Percentiles rank a stretch among this genome's conserved stretches.
Conservation (phyloP, 2,797 vertebrate species). For the Cyclura pinguis region DNA sequence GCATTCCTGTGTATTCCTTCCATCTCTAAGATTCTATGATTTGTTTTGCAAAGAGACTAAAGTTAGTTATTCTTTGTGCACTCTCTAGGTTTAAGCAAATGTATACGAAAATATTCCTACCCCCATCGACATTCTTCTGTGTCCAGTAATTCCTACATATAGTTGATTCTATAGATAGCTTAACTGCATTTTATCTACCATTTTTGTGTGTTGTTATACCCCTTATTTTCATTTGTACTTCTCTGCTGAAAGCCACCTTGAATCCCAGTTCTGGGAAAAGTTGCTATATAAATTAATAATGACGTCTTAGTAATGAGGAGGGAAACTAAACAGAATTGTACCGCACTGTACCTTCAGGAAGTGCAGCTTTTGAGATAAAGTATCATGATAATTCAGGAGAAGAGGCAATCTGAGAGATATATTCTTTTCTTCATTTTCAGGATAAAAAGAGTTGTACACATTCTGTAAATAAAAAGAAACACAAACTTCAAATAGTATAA, state of each 20-base stretch:
- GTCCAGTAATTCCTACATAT: no score
- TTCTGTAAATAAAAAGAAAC: conserved; percentile 74
- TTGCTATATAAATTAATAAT: no score
- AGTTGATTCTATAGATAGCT: background rate
- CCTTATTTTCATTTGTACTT: no score
- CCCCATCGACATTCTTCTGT: background rate
- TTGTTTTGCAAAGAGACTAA: background rate
- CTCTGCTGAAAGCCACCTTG: no score
- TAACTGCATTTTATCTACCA: no score
- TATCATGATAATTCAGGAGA: conserved; percentile 86
- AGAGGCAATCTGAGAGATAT: conserved; percentile 70
- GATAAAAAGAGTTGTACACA: conserved; percentile 79
- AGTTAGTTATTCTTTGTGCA: background rate
- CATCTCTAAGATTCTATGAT: no score
- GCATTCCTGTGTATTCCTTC: no score
- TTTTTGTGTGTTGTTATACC: no score
- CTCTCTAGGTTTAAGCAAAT: background rate
- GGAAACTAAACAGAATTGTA: background rate
- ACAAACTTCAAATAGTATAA: background rate
- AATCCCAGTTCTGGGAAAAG: no score
- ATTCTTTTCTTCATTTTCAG: conserved; percentile 47
- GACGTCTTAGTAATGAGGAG: background rate
- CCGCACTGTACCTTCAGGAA: conserved; percentile 75
- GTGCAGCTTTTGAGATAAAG: conserved; percentile 79
- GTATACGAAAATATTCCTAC: background rate